A percentile compares a stretch with the other conserved stretches of the same genome.
phyloP scores from a whole-genome alignment of 1,140 invertebrate genomes.

The Popillia japonica region DNA sequence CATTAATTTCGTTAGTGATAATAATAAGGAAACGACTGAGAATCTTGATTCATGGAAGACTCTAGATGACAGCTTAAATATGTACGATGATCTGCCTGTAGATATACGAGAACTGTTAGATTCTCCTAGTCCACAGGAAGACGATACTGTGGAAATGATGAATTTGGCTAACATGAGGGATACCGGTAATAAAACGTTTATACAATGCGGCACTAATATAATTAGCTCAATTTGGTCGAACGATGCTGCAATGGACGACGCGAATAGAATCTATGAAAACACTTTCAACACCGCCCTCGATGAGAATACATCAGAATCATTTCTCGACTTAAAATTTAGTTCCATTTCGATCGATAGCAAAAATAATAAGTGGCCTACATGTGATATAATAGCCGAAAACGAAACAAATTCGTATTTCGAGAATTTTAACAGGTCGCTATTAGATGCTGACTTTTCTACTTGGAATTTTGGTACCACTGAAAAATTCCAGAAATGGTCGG shows the following conservation, averaged over 20 bases:
- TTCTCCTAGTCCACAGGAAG: conserved; percentile 62
- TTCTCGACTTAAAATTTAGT: conserved; percentile 47
- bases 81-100: conserved; percentile 67
- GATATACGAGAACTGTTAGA: conserved; percentile 67
- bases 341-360: conserved; percentile 46
- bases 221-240: conserved; percentile 61
- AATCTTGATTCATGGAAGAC: conserved; percentile 57
- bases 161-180: conserved; percentile 52
- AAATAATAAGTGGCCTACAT: conserved; percentile 41
- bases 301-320: conserved; percentile 34
- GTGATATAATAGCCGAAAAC: conserved; percentile 42
- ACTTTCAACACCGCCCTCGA: conserved; percentile 43
- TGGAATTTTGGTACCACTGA: conserved; percentile 12
- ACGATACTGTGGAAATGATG: conserved; percentile 51
- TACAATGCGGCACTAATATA: conserved; percentile 61
- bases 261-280: conserved; percentile 44
- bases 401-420: conserved; percentile 45
- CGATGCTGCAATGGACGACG: conserved; percentile 48
- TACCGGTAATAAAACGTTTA: conserved; percentile 50
- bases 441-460: conserved; percentile 16
- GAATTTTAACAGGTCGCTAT: conserved; percentile 39
- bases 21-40: conserved; percentile 60
- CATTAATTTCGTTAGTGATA: conserved; percentile 10
- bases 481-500: conserved; percentile 48
- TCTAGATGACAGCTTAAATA: conserved; percentile 61